phyloP scores from a whole-genome alignment of 2,888 invertebrate species.

The Cheilosia urbana region DNA sequence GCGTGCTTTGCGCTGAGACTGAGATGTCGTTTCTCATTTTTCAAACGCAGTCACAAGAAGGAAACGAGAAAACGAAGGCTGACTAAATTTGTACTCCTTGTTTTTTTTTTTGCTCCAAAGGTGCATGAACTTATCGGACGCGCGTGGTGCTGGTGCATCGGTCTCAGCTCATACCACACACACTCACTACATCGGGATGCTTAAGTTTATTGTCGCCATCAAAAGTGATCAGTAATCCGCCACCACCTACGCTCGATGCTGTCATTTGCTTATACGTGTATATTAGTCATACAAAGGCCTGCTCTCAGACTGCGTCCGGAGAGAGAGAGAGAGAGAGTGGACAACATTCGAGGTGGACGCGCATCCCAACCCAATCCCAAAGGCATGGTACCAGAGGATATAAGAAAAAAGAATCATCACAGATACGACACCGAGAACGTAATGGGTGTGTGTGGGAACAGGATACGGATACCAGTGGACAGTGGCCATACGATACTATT shows the following conservation, averaged over 20 bases:
- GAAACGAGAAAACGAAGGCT: constrained; percentile 19
- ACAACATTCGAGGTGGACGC: constrained; percentile 44
- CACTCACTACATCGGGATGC: constrained; percentile 59
- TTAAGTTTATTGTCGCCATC: constrained; percentile 75
- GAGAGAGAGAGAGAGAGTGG: constrained; percentile 9
- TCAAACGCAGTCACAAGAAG: constrained; percentile 2
- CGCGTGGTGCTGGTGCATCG: constrained; percentile 34
- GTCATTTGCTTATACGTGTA: constrained; percentile 83
- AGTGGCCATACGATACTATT: constrained; percentile 56
- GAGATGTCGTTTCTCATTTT: constrained; percentile 47
- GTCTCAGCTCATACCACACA: constrained; percentile 34
- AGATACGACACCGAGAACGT: constrained; percentile 64
- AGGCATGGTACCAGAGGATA: neutral
- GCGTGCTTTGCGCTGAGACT: constrained; percentile 33
- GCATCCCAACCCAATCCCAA: constrained; percentile 36
- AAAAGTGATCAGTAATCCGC: constrained; percentile 75
- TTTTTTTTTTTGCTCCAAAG: constrained; percentile 6
- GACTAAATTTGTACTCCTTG: constrained; percentile 19
- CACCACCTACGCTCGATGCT: constrained; percentile 81
- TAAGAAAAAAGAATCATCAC: constrained; percentile 54
- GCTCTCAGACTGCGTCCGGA: constrained; percentile 28
- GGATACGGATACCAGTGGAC: constrained; percentile 64
- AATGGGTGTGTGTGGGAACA: constrained; percentile 74
- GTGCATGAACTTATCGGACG: constrained; percentile 61
- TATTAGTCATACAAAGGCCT: constrained; percentile 79